Evolutionary conservation across 2,113 vertebrate genomes (phyloP), one percentile per base, ranked within the genome.

Genomic region (Limanda limanda): DNA sequence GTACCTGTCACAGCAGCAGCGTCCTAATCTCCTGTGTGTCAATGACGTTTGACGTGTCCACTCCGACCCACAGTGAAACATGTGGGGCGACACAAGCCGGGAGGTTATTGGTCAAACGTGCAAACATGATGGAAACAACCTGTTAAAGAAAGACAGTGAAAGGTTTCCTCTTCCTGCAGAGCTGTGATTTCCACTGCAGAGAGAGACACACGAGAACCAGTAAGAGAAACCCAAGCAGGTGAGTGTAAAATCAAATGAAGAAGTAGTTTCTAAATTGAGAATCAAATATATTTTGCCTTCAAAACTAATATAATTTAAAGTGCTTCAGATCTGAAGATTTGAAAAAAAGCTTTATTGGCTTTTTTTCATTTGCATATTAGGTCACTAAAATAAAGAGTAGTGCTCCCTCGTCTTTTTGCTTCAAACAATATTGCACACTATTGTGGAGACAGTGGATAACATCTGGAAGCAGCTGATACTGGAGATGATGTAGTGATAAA

Each of bases 291-390:
- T 74, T 74, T 56, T 47, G 67, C 67, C 72, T 62, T 25, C 62
- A 81, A 42, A 76, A 74, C 47, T 63, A 63, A 51, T 23, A 31
- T 47, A 27, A 65, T 80, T 75, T 85, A 91, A 92, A 90, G 88
- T 88, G 87, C 87, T 65, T 88, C 68, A 68, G 71, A 85, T 88
- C 45, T 65, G 42, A 74, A 27, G 27, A 31, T 31, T 74, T 25
- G 85, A 78, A 54, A 25, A 59, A 65, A 88, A 79, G 55, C 52
- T 67, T 13, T 3, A 52, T 71, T 60, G 64, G 56, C 48, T 72
- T 37, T 24, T 79, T 51, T 40, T 71, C 1, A 57, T 78, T 89
- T 88, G 72, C 89, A 86, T 88, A 90, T 80, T 64, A 77, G 64
- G 40, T 57, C 2, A 58, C 64, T 65, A 42, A 55, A 68, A 74